These are phyloP conservation scores for Neosilurus mollespiculum DNA, from an alignment of 2,797 vertebrate genomes.

Conservation along the genomic window DNA sequence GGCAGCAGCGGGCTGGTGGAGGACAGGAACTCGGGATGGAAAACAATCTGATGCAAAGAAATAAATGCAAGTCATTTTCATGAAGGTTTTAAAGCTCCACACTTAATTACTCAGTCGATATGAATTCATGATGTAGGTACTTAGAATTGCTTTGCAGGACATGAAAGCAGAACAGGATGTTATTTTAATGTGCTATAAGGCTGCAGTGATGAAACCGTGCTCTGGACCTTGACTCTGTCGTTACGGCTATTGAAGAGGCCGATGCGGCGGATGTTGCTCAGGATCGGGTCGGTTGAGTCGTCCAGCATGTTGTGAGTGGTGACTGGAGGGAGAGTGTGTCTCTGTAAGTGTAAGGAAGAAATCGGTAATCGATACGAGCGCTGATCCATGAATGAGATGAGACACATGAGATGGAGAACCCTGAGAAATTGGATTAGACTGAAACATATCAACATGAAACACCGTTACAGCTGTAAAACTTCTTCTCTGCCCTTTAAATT, in stretches of 20 bases:
- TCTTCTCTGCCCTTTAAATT: neutral
- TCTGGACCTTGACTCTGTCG: constrained; percentile 88
- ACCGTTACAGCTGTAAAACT: neutral
- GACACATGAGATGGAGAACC: neutral
- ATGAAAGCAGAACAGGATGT: neutral
- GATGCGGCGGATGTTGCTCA: constrained; percentile 86
- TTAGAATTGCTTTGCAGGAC: neutral
- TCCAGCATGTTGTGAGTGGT: constrained; percentile 98
- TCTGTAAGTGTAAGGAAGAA: constrained; percentile 65
- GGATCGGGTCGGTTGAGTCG: constrained; percentile 86
- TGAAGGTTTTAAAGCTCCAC: too few relatives aligned
- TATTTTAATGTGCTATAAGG: neutral
- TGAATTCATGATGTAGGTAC: neutral
- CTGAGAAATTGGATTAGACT: constrained; percentile 7
- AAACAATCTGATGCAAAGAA: constrained; percentile 77
- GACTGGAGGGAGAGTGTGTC: constrained; percentile 90
- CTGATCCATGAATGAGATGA: constrained; percentile 38
- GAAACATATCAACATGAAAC: too few relatives aligned
- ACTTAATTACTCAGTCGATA: neutral
- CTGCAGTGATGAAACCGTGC: neutral
- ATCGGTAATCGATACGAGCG: constrained; percentile 11
- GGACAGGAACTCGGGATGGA: constrained; percentile 95
- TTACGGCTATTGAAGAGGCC: constrained; percentile 89
- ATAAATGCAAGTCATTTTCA: neutral
- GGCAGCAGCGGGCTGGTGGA: constrained; percentile 93